Evolutionary conservation across 2,888 invertebrate genomes (phyloP).

Genomic region (Tubulanus polymorphus): DNA sequence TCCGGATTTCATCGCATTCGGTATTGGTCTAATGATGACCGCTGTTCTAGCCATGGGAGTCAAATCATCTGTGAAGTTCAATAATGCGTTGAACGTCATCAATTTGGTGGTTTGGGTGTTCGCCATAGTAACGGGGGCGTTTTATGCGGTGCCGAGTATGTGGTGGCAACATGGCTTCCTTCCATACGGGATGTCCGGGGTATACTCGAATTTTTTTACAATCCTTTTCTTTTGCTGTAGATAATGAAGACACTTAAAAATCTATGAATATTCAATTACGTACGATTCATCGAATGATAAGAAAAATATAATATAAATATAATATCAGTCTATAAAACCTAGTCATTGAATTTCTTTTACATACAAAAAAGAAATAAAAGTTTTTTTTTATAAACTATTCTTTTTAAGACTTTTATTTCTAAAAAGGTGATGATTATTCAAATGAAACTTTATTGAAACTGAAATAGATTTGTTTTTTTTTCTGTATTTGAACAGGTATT

Average conservation of each 20-base stretch:
- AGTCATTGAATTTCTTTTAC: not conserved
- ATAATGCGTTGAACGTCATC: constrained; percentile 49
- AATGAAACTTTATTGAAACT: too few relatives aligned
- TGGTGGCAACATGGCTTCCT: constrained; percentile 58
- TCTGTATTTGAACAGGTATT: constrained; percentile 62
- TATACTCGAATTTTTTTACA: constrained; percentile 15
- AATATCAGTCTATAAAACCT: too few relatives aligned
- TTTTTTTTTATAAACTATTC: not conserved
- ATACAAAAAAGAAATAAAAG: not conserved
- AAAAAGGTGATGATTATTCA: too few relatives aligned
- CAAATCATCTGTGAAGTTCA: constrained; percentile 52
- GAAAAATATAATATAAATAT: too few relatives aligned
- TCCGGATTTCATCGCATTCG: constrained; percentile 54
- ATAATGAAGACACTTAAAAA: too few relatives aligned
- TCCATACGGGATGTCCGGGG: constrained; percentile 52
- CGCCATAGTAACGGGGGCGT: constrained; percentile 67
- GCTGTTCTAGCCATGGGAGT: constrained; percentile 48
- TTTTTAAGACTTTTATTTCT: not conserved
- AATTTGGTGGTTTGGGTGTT: constrained; percentile 52
- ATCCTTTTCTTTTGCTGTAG: too few relatives aligned
- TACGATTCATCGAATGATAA: too few relatives aligned
- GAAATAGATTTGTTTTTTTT: not conserved
- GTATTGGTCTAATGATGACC: constrained; percentile 56
- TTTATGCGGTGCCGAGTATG: constrained; percentile 75
- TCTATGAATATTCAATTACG: too few relatives aligned